Evolutionary conservation across 1,140 invertebrate genomes (phyloP).

Genomic region (Heliconius hermathena): DNA sequence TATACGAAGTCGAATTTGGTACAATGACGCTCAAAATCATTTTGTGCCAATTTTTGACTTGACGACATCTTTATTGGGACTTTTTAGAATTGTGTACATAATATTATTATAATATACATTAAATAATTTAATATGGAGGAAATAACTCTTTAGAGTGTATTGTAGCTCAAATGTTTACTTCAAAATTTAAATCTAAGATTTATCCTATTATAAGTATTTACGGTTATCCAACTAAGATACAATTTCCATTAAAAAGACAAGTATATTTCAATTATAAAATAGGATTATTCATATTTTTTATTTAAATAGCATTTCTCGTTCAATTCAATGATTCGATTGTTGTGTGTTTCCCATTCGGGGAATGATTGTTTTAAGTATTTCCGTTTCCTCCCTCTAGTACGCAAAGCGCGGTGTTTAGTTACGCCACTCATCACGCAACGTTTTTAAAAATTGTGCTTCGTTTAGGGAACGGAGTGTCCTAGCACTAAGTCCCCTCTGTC

Average conservation of each 20-base stretch:
- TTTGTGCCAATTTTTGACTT: constrained; percentile 48
- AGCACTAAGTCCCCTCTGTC: too few relatives aligned
- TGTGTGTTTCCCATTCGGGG: too few relatives aligned
- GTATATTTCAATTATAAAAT: too few relatives aligned
- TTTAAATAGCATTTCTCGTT: too few relatives aligned
- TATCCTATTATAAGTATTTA: constrained; percentile 64
- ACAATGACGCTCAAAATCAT: constrained; percentile 48
- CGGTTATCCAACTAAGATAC: constrained; percentile 56
- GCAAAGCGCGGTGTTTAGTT: too few relatives aligned
- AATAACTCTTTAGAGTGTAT: constrained; percentile 64
- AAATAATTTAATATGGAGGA: constrained; percentile 56
- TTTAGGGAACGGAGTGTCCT: too few relatives aligned
- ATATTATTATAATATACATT: constrained; percentile 60
- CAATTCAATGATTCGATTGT: too few relatives aligned
- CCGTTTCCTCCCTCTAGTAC: too few relatives aligned
- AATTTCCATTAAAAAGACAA: neutral
- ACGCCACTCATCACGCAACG: too few relatives aligned
- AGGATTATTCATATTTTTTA: too few relatives aligned
- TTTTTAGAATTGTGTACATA: constrained; percentile 77
- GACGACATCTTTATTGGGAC: constrained; percentile 28
- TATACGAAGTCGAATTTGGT: constrained; percentile 40
- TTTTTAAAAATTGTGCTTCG: too few relatives aligned
- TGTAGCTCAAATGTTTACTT: constrained; percentile 76
- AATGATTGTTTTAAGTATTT: too few relatives aligned
- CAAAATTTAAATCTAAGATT: constrained; percentile 68